Percentiles rank a stretch among this genome's conserved stretches.
Evolutionary conservation across 92 coral and sea anemone genomes (phyloP).

Genomic region (Epizoanthus stellaris): DNA sequence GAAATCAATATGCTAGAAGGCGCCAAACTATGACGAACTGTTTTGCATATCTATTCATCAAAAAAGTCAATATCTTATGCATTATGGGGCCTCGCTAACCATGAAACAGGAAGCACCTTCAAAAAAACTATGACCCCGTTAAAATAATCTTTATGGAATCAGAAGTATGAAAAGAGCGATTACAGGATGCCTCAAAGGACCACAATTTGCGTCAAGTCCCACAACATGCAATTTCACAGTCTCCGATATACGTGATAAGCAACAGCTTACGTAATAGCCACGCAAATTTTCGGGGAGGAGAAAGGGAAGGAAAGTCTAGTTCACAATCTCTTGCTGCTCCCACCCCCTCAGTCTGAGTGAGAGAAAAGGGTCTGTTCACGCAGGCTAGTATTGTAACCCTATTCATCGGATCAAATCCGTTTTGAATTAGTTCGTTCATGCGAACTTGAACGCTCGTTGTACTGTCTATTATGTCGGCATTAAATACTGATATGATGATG

Average conservation of each 20-base stretch:
- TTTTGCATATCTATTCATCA: slow-evolving; percentile 43
- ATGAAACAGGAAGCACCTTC: neutral
- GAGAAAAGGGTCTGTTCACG: too few relatives aligned
- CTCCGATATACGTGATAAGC: slow-evolving; percentile 15
- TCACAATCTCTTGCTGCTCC: neutral
- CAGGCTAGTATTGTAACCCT: neutral
- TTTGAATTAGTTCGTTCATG: slow-evolving; percentile 29
- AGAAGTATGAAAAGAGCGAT: slow-evolving; percentile 14
- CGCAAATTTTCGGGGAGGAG: neutral
- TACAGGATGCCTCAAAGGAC: slow-evolving; percentile 6
- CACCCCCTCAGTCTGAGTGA: too few relatives aligned
- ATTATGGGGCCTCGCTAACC: neutral
- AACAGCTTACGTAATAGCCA: slow-evolving; percentile 8
- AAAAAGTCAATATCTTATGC: slow-evolving; percentile 1
- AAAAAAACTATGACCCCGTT: neutral
- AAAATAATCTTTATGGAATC: slow-evolving; percentile 15
- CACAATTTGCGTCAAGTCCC: neutral
- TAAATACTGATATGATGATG: neutral
- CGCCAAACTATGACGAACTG: slow-evolving; percentile 33
- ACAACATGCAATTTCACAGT: neutral
- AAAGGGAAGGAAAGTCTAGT: neutral
- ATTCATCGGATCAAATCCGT: slow-evolving; percentile 18
- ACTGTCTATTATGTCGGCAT: neutral
- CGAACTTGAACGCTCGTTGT: slow-evolving; percentile 24
- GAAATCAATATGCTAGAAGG: slow-evolving; percentile 40